Conservation (phyloP, 2,888 invertebrate genomes). For the Yponomeuta sedellus region DNA sequence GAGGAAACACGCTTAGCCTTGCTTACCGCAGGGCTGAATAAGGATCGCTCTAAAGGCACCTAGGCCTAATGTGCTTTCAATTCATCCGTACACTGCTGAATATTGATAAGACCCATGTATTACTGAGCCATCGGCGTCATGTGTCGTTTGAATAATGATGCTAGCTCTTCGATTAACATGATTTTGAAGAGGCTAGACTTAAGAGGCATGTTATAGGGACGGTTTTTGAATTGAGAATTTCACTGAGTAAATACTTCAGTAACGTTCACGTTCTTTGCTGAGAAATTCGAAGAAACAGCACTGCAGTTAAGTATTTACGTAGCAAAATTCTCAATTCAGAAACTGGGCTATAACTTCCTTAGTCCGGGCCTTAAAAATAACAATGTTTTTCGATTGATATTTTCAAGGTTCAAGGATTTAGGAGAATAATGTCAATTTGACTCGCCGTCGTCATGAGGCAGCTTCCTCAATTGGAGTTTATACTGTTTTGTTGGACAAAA, state of each 20-base stretch:
- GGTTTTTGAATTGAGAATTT: no score
- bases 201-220: background rate
- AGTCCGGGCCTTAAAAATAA: no score
- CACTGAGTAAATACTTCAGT: no score
- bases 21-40: background rate
- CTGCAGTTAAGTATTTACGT: no score
- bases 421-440: background rate
- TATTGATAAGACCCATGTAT: constrained; percentile 3
- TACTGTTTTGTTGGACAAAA: background rate
- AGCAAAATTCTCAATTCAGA: no score
- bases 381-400: no score
- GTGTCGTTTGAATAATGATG: background rate
- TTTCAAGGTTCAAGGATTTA: no score
- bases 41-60: background rate
- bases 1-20: background rate
- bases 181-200: background rate
- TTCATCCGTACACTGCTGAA: constrained; percentile 2
- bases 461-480: background rate
- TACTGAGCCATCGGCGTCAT: background rate
- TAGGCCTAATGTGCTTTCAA: constrained; percentile 2
- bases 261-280: no score
- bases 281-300: no score
- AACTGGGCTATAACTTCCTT: no score
- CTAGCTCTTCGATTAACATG: background rate
- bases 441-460: background rate